Percentiles rank a stretch among this genome's conserved stretches.
Conservation (phyloP, 2,113 vertebrate species). For the Rhinolophus ferrumequinum region DNA sequence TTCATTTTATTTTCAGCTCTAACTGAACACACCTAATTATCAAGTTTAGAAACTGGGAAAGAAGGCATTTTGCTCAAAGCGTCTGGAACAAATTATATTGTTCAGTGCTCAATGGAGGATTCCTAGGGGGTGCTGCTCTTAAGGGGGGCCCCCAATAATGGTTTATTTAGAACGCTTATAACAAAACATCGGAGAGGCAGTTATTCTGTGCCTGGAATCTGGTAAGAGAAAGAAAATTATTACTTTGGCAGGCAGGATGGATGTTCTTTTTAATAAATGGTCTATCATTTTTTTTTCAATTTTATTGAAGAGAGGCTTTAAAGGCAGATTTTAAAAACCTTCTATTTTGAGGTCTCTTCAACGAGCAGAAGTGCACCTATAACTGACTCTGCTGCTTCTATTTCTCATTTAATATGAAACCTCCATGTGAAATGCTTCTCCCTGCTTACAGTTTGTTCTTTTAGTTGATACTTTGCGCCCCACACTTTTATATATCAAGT, state of each 20-base stretch:
- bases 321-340: background rate
- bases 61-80: slow-evolving; percentile 51
- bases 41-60: slow-evolving; percentile 21
- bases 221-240: background rate
- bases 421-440: background rate
- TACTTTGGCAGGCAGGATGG: background rate
- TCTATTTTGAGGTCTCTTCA: slow-evolving; percentile 56
- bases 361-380: slow-evolving; percentile 1
- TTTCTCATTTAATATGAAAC: background rate
- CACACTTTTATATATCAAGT: background rate
- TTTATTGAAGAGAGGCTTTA: background rate
- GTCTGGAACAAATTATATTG: slow-evolving; percentile 57
- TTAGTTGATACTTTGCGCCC: background rate
- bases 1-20: slow-evolving; percentile 60
- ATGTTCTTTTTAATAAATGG: slow-evolving; percentile 43
- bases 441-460: background rate
- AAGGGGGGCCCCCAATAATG: background rate
- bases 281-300: background rate
- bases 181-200: background rate
- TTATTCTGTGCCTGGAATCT: background rate
- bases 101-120: background rate
- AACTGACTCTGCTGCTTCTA: background rate
- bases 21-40: slow-evolving; percentile 56
- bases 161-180: slow-evolving; percentile 30
- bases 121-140: background rate